Percentiles rank a stretch among this genome's conserved stretches.
These are phyloP conservation scores for Channa argus DNA, from an alignment of 2,113 vertebrate genomes.

Conservation along the genomic window DNA sequence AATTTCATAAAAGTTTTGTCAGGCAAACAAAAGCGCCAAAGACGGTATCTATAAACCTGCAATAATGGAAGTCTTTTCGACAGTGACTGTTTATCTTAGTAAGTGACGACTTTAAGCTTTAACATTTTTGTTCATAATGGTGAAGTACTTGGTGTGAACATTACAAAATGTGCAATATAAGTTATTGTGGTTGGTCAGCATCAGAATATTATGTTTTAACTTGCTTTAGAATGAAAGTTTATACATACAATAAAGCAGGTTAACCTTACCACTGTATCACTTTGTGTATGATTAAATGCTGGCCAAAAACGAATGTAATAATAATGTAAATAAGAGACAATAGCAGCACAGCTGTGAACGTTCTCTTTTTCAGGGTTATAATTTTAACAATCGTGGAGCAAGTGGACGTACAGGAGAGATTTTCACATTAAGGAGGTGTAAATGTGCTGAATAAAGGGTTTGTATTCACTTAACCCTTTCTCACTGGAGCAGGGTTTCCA, in stretches of 20 bases:
- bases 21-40: neutral
- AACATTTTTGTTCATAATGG: constrained; percentile 37
- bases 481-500: constrained; percentile 8
- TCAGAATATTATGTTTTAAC: constrained; percentile 30
- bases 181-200: constrained; percentile 49
- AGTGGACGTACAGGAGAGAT: constrained; percentile 8
- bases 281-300: constrained; percentile 42
- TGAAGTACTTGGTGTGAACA: constrained; percentile 42
- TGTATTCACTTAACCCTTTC: constrained; percentile 43
- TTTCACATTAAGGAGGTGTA: constrained; percentile 16
- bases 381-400: constrained; percentile 39
- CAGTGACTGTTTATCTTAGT: constrained; percentile 50
- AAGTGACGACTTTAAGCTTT: constrained; percentile 47
- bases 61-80: constrained; percentile 46
- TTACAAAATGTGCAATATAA: constrained; percentile 57
- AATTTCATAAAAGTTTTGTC: constrained; percentile 10
- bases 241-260: constrained; percentile 22
- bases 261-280: constrained; percentile 29
- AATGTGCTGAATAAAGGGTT: constrained; percentile 24
- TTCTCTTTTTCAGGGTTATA: constrained; percentile 69
- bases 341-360: constrained; percentile 38
- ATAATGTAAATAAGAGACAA: constrained; percentile 59
- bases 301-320: constrained; percentile 70
- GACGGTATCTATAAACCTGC: constrained; percentile 35
- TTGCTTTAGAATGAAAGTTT: constrained; percentile 20